A percentile compares a stretch with the other conserved stretches of the same genome.
Evolutionary conservation across 2,113 vertebrate genomes (phyloP).

Genomic region (Heteronetta atricapilla): DNA sequence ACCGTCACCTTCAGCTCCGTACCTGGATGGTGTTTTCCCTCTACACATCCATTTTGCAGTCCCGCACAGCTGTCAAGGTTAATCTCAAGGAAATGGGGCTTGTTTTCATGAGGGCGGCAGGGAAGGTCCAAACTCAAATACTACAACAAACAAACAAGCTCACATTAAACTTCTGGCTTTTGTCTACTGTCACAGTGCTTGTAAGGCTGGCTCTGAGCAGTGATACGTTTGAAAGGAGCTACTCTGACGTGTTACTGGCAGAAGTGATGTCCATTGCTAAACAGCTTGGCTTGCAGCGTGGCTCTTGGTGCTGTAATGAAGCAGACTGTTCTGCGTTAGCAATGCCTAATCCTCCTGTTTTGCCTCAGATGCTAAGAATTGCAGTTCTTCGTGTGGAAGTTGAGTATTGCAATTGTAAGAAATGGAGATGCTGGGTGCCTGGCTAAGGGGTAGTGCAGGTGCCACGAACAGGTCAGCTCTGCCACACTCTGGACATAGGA

Average conservation of each 20-base stretch:
- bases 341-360: background rate
- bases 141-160: background rate
- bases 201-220: background rate
- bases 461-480: background rate
- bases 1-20: background rate
- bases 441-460: background rate
- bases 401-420: too few relatives aligned
- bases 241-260: background rate
- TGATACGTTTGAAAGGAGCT: background rate
- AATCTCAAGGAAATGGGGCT: background rate
- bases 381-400: background rate
- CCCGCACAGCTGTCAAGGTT: background rate
- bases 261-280: background rate
- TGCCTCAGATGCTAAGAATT: background rate
- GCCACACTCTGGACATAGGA: background rate
- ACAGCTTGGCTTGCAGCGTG: background rate
- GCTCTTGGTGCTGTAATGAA: background rate
- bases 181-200: background rate
- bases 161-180: background rate
- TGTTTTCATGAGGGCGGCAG: background rate
- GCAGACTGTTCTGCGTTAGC: background rate
- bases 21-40: background rate
- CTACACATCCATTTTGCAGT: background rate
- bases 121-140: background rate
- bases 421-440: background rate